These are phyloP conservation scores for Craterocephalus amniculus DNA, from an alignment of 2,797 vertebrate species.

Conservation along the genomic window DNA sequence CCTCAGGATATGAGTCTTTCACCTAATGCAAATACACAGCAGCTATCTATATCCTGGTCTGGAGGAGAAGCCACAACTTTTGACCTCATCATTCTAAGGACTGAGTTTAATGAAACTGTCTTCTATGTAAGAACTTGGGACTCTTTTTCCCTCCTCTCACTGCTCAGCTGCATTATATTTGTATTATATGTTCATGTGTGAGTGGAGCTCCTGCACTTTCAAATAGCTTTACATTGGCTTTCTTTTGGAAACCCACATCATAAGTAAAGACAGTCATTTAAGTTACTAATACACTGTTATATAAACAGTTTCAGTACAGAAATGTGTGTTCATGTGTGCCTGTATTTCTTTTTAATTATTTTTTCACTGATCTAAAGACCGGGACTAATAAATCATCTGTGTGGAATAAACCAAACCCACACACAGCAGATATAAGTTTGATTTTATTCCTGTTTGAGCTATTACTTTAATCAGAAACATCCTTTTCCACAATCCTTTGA, in stretches of 20 bases:
- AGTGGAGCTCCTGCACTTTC: neutral
- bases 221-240: neutral
- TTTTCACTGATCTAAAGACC: neutral
- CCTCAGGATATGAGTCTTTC: slow-evolving; percentile 71
- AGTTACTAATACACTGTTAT: neutral
- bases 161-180: neutral
- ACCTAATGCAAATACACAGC: slow-evolving; percentile 42
- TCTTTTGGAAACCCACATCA: neutral
- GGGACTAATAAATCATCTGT: neutral
- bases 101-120: slow-evolving; percentile 75
- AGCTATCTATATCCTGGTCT: slow-evolving; percentile 77
- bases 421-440: neutral
- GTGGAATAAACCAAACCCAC: too few relatives aligned
- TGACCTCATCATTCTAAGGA: slow-evolving; percentile 80
- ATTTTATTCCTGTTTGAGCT: slow-evolving; percentile 14
- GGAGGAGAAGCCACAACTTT: slow-evolving; percentile 68
- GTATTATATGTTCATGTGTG: neutral
- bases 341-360: neutral
- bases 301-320: neutral
- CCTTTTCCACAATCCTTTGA: neutral
- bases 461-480: neutral
- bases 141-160: neutral
- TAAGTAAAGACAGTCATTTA: neutral
- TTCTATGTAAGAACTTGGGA: slow-evolving; percentile 74
- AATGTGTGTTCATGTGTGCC: neutral